Evolutionary conservation across 1,140 invertebrate genomes (phyloP).

Genomic region (Drosophila sproati): DNA sequence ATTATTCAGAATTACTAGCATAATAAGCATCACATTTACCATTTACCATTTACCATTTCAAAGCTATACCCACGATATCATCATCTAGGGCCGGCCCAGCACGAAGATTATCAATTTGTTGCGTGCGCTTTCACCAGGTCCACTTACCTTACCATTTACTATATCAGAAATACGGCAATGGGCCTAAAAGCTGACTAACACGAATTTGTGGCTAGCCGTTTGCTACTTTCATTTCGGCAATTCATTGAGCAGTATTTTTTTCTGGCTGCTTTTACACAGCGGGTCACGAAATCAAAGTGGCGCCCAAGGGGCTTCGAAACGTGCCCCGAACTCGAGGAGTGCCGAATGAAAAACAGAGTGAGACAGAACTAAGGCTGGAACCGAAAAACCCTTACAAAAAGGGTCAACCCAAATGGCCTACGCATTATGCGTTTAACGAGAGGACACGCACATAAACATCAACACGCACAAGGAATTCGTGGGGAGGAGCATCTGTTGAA

Average conservation of each 20-base stretch:
- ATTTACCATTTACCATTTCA: slow-evolving; percentile 30
- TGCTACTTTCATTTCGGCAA: slow-evolving; percentile 57
- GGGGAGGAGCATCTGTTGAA: slow-evolving; percentile 8
- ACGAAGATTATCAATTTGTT: slow-evolving; percentile 62
- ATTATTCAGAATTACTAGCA: slow-evolving; percentile 47
- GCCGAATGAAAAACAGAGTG: neutral
- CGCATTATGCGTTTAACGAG: slow-evolving; percentile 65
- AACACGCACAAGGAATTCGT: slow-evolving; percentile 18
- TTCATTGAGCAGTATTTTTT: slow-evolving; percentile 49
- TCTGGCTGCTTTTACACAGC: slow-evolving; percentile 29
- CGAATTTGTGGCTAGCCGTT: slow-evolving; percentile 32
- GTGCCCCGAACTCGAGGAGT: slow-evolving; percentile 22
- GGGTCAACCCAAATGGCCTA: slow-evolving; percentile 55
- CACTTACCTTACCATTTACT: slow-evolving; percentile 35
- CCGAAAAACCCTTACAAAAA: slow-evolving; percentile 45
- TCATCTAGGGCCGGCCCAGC: slow-evolving; percentile 16
- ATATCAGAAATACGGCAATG: neutral
- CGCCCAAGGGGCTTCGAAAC: slow-evolving; percentile 50
- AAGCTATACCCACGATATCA: slow-evolving; percentile 41
- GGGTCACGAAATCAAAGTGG: slow-evolving; percentile 70
- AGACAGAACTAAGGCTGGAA: neutral
- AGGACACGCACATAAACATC: slow-evolving; percentile 44
- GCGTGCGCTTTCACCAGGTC: slow-evolving; percentile 48
- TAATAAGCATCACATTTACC: slow-evolving; percentile 39
- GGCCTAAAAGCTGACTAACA: slow-evolving; percentile 56